Conservation (phyloP, 2,888 invertebrate genomes). For the Drosophila nigricruria region DNA sequence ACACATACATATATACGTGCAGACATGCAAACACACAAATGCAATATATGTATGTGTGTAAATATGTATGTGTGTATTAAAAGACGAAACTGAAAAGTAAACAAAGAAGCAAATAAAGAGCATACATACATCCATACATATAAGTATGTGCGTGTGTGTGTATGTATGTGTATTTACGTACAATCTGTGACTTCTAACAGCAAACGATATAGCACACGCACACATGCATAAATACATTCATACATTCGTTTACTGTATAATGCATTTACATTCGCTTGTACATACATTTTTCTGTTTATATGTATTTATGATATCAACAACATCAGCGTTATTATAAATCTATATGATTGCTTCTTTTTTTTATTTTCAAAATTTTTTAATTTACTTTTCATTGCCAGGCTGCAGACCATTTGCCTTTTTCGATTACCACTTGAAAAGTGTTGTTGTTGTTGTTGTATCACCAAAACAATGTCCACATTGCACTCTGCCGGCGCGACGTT, state of each 20-base stretch:
- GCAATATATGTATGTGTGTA: not conserved
- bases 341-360: slow-evolving; percentile 14
- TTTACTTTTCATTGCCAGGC: slow-evolving; percentile 22
- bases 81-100: slow-evolving; percentile 35
- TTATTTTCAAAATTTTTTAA: slow-evolving; percentile 1
- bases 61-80: not conserved
- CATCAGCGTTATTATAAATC: slow-evolving; percentile 26
- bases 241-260: not conserved
- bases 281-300: slow-evolving; percentile 2
- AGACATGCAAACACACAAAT: slow-evolving; percentile 9
- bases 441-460: slow-evolving; percentile 1
- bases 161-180: slow-evolving; percentile 13
- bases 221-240: not conserved
- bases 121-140: slow-evolving; percentile 5
- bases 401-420: slow-evolving; percentile 21
- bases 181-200: slow-evolving; percentile 16
- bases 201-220: slow-evolving; percentile 4
- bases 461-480: slow-evolving; percentile 44
- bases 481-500: slow-evolving; percentile 26
- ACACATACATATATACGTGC: not conserved
- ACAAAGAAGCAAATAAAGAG: slow-evolving; percentile 23
- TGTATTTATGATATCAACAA: slow-evolving; percentile 26
- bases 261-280: not conserved
- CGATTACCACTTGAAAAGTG: slow-evolving; percentile 9
- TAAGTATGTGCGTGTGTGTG: not conserved